phyloP scores from a whole-genome alignment of 2,888 invertebrate genomes.

The Scaptomyza cyrtandrae region DNA sequence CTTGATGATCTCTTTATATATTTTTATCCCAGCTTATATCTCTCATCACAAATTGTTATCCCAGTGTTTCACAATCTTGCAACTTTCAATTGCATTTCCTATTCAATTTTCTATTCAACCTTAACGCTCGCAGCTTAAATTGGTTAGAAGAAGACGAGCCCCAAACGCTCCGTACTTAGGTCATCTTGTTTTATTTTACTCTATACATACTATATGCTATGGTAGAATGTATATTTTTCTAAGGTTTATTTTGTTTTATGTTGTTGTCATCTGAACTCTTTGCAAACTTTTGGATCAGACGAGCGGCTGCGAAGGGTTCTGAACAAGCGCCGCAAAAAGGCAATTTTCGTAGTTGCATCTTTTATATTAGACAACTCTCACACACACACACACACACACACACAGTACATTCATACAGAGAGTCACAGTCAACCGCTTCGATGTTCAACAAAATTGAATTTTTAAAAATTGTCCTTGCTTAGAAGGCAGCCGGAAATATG shows the following conservation, averaged over 20 bases:
- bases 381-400: slow-evolving; percentile 23
- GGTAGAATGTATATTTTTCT: slow-evolving; percentile 24
- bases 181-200: slow-evolving; percentile 14
- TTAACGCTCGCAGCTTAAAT: slow-evolving; percentile 30
- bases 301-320: too few relatives aligned
- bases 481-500: slow-evolving; percentile 72
- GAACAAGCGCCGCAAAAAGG: slow-evolving; percentile 53
- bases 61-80: slow-evolving; percentile 19
- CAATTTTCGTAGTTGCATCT: slow-evolving; percentile 69
- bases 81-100: slow-evolving; percentile 59
- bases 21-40: slow-evolving; percentile 8
- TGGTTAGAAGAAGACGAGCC: slow-evolving; percentile 2
- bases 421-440: slow-evolving; percentile 54
- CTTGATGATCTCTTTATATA: background rate
- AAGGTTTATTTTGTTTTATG: slow-evolving; percentile 43
- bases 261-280: slow-evolving; percentile 34
- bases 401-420: slow-evolving; percentile 14
- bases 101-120: slow-evolving; percentile 51
- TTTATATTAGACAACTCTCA: slow-evolving; percentile 58
- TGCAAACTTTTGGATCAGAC: background rate
- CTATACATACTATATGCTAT: slow-evolving; percentile 5
- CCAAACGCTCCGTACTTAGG: slow-evolving; percentile 26
- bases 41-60: slow-evolving; percentile 25
- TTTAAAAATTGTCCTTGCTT: slow-evolving; percentile 77
- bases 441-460: slow-evolving; percentile 76